Base-by-base conservation (phyloP, 2,888 invertebrate genomes). In the Tachina fera region DNA sequence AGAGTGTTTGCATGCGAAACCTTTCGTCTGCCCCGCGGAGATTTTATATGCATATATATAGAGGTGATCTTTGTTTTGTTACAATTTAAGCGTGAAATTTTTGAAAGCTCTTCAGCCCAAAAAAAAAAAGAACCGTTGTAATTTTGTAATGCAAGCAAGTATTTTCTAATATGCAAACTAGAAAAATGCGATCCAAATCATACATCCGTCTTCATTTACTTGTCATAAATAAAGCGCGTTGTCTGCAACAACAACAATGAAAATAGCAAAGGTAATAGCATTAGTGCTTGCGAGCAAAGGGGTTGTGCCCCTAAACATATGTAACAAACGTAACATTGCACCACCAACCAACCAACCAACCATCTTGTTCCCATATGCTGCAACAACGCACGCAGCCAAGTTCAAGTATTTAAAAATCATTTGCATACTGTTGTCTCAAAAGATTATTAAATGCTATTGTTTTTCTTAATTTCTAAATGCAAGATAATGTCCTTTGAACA, bases 131-230 rank as follows among this genome's bases (percentile, higher is more conserved):
- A 39, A 53, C 22, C 51, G 39, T 8, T 51, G 16, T 16, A 45
- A 13, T 31, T 31, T 31, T 31, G 39, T 31, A 70, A 61, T 75
- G 56, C 72, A 84, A 80, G 67, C 47, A 84, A 60, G 75, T 77
- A 84, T 65, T 75, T 76, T 68, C 51, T 77, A 70, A 60, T 31
- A 31, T 79, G 79, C 78, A 75, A 65, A 65, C 53, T 39, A 76
- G n/a, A n/a, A n/a, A 83, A 86, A 72, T 79, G 79, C 82, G 78
- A 82, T 87, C 77, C 87, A 86, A 86, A 87, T 76, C 86, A 83
- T 87, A 81, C 78, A 83, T 87, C 87, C 31, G 31, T 31, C 31
- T 87, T 87, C 83, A 86, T 87, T 79, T 87, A 63, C 87, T 86
- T 87, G 87, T 86, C 87, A 87, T 79, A 87, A 80, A 63, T 84